Evolutionary conservation across 2,888 invertebrate genomes (phyloP), one percentile per base, ranked within the genome.

Genomic region (Pseudeuparius sepicola): DNA sequence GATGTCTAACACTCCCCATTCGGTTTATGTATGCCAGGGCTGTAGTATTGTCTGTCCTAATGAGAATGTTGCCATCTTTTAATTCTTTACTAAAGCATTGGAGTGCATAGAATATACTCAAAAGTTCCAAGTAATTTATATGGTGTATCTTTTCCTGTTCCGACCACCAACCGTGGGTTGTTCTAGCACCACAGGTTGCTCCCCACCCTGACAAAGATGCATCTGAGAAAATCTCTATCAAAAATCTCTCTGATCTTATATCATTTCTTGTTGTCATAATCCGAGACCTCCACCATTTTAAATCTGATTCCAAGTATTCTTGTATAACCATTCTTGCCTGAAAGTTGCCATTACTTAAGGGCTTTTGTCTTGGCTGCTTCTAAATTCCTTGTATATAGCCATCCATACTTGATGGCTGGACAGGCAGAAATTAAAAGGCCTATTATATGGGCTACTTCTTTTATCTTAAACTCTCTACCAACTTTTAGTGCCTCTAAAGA

Each of bases 371-470:
- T n/a, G n/a, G n/a, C n/a, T n/a, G n/a, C n/a, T n/a, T n/a, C 28
- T 11, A 37, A 15, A 2, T 11, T 2, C 31, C 28, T 37, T 15
- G 14, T 18, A 16, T 34, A 38, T 4, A 23, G 24, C 17, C 16
- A 34, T 7, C 34, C 24, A 24, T 37, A 37, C 13, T 26, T 33
- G n/a, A 34, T 27, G 9, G 13, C 32, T 4, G 36, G 31, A 10
- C 36, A 37, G 4, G 24, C 37, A 7, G 37, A 37, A 9, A 25
- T 14, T 27, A 37, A 20, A 4, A 33, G 7, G 15, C 33, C 33
- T n/a, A 33, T 33, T 26, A 36, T 17, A 23, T 13, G 29, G 13
- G 31, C 31, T 5, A 31, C 12, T n/a, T 18, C n/a, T 10, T 23
- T 6, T n/a, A 28, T 28, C 10, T 12, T 28, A 14, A 13, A 25